Conservation (phyloP, 2,113 vertebrate genomes). For the Phyllostomus hastatus region DNA sequence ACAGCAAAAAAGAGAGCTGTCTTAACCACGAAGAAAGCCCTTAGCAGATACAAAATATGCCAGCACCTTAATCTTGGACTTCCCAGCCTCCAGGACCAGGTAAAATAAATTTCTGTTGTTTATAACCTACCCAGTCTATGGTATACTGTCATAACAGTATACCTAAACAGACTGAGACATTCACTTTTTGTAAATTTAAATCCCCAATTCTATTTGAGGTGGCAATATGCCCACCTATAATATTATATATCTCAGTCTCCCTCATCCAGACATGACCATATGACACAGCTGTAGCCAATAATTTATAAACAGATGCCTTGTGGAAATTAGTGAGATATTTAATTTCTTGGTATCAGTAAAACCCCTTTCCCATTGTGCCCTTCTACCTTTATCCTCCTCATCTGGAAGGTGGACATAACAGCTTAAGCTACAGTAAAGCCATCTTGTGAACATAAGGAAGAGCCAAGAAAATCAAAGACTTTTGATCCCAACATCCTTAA, state of each 20-base stretch:
- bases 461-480: neutral
- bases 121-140: neutral
- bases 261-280: neutral
- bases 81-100: neutral
- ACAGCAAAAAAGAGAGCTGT: neutral
- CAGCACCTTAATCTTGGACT: neutral
- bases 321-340: constrained; percentile 15
- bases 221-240: neutral
- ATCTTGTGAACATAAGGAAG: neutral
- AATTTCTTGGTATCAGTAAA: constrained; percentile 20
- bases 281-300: neutral
- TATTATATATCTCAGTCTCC: neutral
- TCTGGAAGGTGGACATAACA: neutral
- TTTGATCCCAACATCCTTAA: neutral
- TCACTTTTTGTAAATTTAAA: constrained; percentile 38
- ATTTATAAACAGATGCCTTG: neutral
- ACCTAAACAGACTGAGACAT: neutral
- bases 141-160: neutral
- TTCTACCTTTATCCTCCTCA: neutral
- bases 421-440: neutral
- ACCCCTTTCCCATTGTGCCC: neutral
- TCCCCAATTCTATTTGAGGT: neutral
- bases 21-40: neutral
- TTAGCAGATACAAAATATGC: neutral
- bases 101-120: constrained; percentile 2